phyloP scores from a whole-genome alignment of 2,113 vertebrate genomes.

The Sardina pilchardus region DNA sequence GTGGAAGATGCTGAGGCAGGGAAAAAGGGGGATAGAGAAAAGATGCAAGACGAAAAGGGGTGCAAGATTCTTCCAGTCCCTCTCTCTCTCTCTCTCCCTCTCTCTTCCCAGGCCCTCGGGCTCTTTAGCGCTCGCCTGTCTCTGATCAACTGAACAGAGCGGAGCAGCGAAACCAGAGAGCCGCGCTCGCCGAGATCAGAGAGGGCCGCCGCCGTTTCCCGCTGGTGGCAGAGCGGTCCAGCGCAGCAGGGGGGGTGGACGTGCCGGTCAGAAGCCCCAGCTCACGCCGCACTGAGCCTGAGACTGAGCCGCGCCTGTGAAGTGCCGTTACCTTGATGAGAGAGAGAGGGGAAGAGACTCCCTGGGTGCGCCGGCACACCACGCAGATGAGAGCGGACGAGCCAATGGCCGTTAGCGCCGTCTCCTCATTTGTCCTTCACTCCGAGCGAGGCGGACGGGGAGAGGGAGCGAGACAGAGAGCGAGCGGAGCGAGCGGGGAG shows the following conservation, averaged over 20 bases:
- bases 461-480: constrained; percentile 27
- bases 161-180: neutral
- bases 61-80: neutral
- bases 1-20: constrained; percentile 40
- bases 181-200: neutral
- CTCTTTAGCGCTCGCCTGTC: neutral
- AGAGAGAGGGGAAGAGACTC: neutral
- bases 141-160: constrained; percentile 8
- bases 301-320: neutral
- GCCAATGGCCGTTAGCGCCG: constrained; percentile 40
- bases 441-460: constrained; percentile 1
- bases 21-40: constrained; percentile 27
- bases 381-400: constrained; percentile 21
- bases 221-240: neutral
- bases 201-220: neutral
- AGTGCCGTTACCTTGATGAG: neutral
- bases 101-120: neutral
- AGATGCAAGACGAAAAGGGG: neutral
- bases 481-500: constrained; percentile 13
- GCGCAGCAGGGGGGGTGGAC: neutral
- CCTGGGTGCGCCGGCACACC: constrained; percentile 30
- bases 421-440: constrained; percentile 37
- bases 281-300: neutral
- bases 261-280: neutral
- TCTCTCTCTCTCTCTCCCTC: neutral